Conservation (phyloP, 2,888 invertebrate species). For the Caradrina clavipalpis region DNA sequence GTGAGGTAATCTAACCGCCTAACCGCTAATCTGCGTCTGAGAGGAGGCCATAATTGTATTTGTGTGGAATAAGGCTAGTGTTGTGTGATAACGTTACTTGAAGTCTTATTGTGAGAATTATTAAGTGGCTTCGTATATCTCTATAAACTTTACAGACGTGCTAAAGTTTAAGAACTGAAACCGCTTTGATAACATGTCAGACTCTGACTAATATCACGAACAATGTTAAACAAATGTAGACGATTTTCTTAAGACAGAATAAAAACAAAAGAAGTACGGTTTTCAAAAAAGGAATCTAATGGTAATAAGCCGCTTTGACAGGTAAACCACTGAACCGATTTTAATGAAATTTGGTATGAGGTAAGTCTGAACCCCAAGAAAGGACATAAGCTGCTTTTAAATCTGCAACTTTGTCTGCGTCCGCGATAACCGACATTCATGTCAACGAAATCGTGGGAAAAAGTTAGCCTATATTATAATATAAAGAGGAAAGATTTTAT, state of each 20-base stretch:
- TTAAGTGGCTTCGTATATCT: neutral
- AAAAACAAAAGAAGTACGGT: neutral
- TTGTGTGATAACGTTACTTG: neutral
- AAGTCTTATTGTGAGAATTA: neutral
- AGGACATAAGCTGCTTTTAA: too few species aligned
- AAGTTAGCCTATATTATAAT: too few species aligned
- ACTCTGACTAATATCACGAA: neutral
- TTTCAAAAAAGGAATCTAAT: too few species aligned
- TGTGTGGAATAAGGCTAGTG: slow-evolving; percentile 7
- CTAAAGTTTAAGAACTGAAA: neutral
- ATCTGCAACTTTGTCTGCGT: too few species aligned
- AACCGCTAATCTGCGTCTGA: slow-evolving; percentile 48
- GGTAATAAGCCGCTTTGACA: too few species aligned
- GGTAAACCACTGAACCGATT: too few species aligned
- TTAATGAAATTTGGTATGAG: too few species aligned
- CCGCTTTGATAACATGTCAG: neutral
- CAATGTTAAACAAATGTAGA: neutral
- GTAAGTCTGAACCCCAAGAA: too few species aligned
- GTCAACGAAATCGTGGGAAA: too few species aligned
- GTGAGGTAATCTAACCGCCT: slow-evolving; percentile 28
- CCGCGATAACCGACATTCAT: too few species aligned
- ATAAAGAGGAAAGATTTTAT: too few species aligned
- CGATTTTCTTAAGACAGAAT: neutral
- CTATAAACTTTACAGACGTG: neutral
- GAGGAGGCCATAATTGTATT: slow-evolving; percentile 44